phyloP scores from a whole-genome alignment of 2,113 vertebrate genomes.

The Oenanthe melanoleuca region DNA sequence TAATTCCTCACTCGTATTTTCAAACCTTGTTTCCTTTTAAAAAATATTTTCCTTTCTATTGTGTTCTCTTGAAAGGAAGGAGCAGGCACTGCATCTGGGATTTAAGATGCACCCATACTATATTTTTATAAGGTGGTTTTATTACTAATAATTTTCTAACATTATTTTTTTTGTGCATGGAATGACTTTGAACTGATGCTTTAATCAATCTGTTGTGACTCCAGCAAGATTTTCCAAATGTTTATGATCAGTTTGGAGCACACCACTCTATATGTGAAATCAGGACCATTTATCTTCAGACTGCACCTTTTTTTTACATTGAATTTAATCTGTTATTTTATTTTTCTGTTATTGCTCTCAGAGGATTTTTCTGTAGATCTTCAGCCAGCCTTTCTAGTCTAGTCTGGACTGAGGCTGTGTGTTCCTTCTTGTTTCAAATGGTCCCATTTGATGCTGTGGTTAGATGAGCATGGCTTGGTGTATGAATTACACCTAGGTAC shows the following conservation, averaged over 20 bases:
- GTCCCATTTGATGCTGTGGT: background rate
- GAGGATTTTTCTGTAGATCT: background rate
- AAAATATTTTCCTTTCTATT: background rate
- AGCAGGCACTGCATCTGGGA: background rate
- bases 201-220: background rate
- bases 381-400: background rate
- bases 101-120: background rate
- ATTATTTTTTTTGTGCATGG: background rate
- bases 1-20: background rate
- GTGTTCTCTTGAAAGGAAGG: background rate
- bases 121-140: background rate
- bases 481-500: background rate
- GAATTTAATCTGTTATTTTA: background rate
- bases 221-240: background rate
- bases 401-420: background rate
- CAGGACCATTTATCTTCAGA: background rate
- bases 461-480: background rate
- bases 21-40: background rate
- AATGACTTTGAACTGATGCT: background rate
- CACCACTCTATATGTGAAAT: background rate
- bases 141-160: background rate
- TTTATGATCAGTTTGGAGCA: background rate
- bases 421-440: background rate
- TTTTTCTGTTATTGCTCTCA: background rate
- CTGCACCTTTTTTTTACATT: background rate